Base-by-base conservation (phyloP, 2,113 vertebrate species). In the Vanacampus margaritifer region DNA sequence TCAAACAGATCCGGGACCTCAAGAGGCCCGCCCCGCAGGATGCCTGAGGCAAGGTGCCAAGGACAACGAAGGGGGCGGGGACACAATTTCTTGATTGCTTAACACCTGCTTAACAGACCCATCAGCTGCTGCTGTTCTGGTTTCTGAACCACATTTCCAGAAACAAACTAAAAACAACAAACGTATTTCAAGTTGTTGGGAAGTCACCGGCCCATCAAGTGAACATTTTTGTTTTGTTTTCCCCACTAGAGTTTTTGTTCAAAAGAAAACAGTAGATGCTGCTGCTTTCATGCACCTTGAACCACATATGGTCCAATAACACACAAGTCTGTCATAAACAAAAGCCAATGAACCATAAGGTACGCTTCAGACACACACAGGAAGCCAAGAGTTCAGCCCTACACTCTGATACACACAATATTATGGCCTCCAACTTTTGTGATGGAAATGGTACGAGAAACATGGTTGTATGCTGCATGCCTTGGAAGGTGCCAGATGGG, bases 1-100 rank as follows among this genome's bases (percentile, higher is more conserved):
- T 98, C 86, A 98, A 98, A 94, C 95, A 98, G 93, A 98, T 98
- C 93, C 92, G 95, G 92, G 95, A 98, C 93, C 94, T 98, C 89
- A 98, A 97, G 93, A 94, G 94, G 94, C 94, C 95, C 63, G 90
- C 92, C 53, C 94, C 96, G 73, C 95, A 96, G 90, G 96, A 98
- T 85, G 94, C 96, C 89, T 98, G 93, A 92, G 85, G 76, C 78
- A 36, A 70, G 2, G 36, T 6, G 45, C 41, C 32, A 16, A 70
- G 54, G 65, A 41, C 36, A 57, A 28, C 45, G 54, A 48, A 13
- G 37, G 51, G 57, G 60, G 36, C 57, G 70, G 77, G 73, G 86
- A 74, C 83, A 76, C 74, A 79, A 66, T 2, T 69, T 81, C 75
- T 79, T 73, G 84, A 79, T 59, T 17, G 9, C 65, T 17, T 26